Percentiles rank a stretch among this genome's conserved stretches.
Evolutionary conservation across 2,797 vertebrate genomes (phyloP).

Genomic region (Pelodytes ibericus): DNA sequence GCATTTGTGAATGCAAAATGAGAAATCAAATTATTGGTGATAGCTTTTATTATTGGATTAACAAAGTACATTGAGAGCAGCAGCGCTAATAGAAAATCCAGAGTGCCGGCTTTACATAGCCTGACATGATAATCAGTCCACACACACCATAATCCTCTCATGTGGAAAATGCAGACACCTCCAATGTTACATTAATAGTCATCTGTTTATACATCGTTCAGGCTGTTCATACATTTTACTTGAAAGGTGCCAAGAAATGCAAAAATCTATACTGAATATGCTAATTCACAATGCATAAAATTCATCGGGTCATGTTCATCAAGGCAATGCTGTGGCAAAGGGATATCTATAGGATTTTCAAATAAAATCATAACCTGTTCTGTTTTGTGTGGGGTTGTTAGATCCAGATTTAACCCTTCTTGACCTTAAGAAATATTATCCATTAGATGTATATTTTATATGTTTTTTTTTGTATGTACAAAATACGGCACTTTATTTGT

Average conservation of each 20-base stretch:
- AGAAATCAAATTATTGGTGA: slow-evolving; percentile 52
- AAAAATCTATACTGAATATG: neutral
- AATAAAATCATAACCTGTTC: neutral
- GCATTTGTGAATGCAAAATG: slow-evolving; percentile 42
- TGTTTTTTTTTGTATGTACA: too few relatives aligned
- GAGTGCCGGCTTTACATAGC: slow-evolving; percentile 27
- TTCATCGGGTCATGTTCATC: neutral
- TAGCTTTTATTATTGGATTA: slow-evolving; percentile 55
- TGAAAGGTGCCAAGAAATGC: neutral
- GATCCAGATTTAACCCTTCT: too few relatives aligned
- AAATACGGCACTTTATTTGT: too few relatives aligned
- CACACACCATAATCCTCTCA: slow-evolving; percentile 26
- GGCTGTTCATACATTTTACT: neutral
- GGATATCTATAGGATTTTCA: neutral
- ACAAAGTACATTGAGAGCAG: slow-evolving; percentile 26
- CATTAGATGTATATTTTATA: too few relatives aligned
- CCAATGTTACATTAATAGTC: slow-evolving; percentile 14
- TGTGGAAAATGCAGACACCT: slow-evolving; percentile 44
- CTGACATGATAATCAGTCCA: slow-evolving; percentile 44
- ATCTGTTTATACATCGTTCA: slow-evolving; percentile 1
- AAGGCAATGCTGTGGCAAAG: neutral
- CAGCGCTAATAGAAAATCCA: slow-evolving; percentile 45
- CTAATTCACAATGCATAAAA: neutral
- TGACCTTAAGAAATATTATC: too few relatives aligned
- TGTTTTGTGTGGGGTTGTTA: neutral